Evolutionary conservation across 2,888 invertebrate genomes (phyloP).

Genomic region (Erpobdella octoculata): DNA sequence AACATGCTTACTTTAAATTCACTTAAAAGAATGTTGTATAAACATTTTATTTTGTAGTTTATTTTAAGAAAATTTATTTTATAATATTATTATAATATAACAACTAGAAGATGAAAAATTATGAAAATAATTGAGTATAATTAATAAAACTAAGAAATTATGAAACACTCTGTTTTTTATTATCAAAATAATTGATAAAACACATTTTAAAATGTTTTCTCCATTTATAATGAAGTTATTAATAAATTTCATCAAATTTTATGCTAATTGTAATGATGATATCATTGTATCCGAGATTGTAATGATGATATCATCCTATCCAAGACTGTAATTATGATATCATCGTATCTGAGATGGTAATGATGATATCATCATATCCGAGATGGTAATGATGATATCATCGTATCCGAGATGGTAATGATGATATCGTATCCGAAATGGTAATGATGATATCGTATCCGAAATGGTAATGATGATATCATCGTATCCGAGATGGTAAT

Average conservation of each 20-base stretch:
- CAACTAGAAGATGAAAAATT: too few relatives aligned
- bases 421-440: not conserved
- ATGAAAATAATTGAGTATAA: too few relatives aligned
- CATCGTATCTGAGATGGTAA: constrained; percentile 7
- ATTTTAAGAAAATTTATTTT: too few relatives aligned
- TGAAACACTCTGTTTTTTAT: too few relatives aligned
- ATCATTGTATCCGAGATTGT: not conserved
- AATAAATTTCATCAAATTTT: too few relatives aligned
- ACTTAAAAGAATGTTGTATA: too few relatives aligned
- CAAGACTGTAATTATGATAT: constrained; percentile 1
- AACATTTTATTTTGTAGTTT: too few relatives aligned
- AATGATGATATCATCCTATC: not conserved
- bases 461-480: not conserved
- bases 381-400: not conserved
- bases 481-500: not conserved
- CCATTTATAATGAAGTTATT: too few relatives aligned
- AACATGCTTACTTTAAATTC: not conserved
- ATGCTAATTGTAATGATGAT: not conserved
- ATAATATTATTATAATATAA: too few relatives aligned
- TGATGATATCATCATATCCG: not conserved
- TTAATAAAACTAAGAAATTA: too few relatives aligned
- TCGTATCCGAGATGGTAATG: not conserved
- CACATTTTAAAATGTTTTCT: too few relatives aligned
- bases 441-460: not conserved
- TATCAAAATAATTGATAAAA: too few relatives aligned